phyloP scores from a whole-genome alignment of 2,113 vertebrate genomes.

The Orthonyx spaldingii region DNA sequence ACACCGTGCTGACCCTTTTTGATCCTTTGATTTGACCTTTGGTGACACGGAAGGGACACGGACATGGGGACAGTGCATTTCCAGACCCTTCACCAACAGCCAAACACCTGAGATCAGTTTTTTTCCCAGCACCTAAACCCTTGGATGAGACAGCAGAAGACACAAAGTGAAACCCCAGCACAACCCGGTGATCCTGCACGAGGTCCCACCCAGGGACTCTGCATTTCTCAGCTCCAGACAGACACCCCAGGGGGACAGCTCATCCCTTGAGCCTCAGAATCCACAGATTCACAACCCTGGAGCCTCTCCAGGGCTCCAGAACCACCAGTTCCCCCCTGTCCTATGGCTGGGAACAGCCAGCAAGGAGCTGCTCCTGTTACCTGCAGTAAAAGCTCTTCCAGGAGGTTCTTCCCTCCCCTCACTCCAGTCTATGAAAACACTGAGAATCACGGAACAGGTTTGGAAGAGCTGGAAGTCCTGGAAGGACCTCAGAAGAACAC shows the following conservation, averaged over 20 bases:
- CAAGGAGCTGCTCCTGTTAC: background rate
- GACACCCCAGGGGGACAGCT: background rate
- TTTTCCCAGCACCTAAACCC: background rate
- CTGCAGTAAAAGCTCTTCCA: background rate
- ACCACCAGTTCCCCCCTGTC: background rate
- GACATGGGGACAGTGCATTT: background rate
- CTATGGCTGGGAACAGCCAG: background rate
- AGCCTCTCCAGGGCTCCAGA: background rate
- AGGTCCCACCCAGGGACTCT: background rate
- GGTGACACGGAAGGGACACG: background rate
- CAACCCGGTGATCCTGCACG: background rate
- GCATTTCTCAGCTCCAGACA: background rate
- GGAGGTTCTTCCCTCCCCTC: background rate
- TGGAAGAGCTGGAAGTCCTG: no score
- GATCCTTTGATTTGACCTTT: background rate
- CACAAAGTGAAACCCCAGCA: background rate
- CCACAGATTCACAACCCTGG: background rate
- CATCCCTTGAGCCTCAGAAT: background rate
- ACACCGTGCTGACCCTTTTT: accelerated
- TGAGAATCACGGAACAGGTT: background rate
- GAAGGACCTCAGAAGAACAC: background rate
- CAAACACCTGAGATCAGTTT: background rate
- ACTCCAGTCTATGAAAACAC: background rate
- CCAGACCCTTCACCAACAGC: background rate
- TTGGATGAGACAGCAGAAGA: background rate